Conservation (phyloP, 2,888 invertebrate species). For the Drosophila subquinaria region DNA sequence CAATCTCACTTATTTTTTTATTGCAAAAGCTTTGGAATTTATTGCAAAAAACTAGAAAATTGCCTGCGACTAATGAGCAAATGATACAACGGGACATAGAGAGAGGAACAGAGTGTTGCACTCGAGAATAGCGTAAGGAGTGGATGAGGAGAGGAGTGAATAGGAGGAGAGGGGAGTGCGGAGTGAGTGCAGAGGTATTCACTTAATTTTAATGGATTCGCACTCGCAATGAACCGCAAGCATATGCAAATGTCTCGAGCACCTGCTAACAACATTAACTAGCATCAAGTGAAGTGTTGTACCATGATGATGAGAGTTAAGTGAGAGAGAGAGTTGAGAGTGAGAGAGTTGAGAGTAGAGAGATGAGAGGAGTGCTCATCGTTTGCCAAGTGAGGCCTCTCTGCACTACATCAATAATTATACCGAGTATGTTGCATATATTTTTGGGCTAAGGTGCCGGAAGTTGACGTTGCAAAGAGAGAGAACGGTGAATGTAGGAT, state of each 20-base stretch:
- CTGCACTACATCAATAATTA: constrained; percentile 77
- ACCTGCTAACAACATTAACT: constrained; percentile 80
- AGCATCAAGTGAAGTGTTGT: constrained; percentile 55
- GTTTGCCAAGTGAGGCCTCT: constrained; percentile 48
- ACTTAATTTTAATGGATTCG: constrained; percentile 81
- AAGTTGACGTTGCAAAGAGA: constrained; percentile 13
- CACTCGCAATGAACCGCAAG: constrained; percentile 79
- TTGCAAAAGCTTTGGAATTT: constrained; percentile 51
- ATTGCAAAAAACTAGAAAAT: constrained; percentile 61
- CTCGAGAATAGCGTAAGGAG: constrained; percentile 6
- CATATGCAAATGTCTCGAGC: constrained; percentile 80
- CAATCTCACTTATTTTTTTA: constrained; percentile 19
- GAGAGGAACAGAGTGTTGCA: not conserved
- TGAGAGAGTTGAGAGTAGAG: not conserved
- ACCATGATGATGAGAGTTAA: constrained; percentile 1
- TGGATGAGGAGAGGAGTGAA: not conserved
- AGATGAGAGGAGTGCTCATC: constrained; percentile 50
- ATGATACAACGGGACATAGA: constrained; percentile 52
- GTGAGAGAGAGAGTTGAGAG: no score
- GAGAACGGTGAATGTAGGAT: not conserved
- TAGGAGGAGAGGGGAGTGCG: not conserved
- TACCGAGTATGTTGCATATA: constrained; percentile 70
- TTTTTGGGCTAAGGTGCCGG: constrained; percentile 48
- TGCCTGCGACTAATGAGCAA: constrained; percentile 69
- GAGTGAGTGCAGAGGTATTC: constrained; percentile 20